Evolutionary conservation across 2,113 vertebrate genomes (phyloP), one percentile per base, ranked within the genome.

Genomic region (Paradisaea rubra): DNA sequence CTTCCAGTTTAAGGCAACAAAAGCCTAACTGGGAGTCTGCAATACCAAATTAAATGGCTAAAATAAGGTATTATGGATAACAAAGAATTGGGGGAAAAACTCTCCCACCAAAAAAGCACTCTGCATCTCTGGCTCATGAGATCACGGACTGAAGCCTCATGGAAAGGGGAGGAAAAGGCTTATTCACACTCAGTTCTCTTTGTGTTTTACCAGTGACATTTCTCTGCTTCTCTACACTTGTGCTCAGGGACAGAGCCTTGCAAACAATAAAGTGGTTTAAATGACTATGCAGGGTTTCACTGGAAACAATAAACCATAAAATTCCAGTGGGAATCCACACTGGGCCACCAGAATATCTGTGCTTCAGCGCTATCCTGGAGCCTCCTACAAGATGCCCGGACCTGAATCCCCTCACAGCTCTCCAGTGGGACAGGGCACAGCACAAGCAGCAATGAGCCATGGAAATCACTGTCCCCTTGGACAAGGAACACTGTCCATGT

Each of bases 391-490:
- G 33, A 65, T 1, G 1, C 10, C 60, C 42, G 37, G 27, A 37
- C 20, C 39, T 35, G n/a, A 27, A 35, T n/a, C 8, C 57, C 41
- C 44, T 9, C 12, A 5, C 2, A 12, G 35, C 35, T 21, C 47
- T 25, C 57, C 41, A 31, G 52, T 11, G 60, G 69, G 60, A 49
- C 15, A 31, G 2, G 8, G 44, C 25, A 57, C 19, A 20, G 50
- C 2, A 13, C 1, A 66, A 80, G 0, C 39, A 72, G 63, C 16
- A 7, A 4, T 7, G 2, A 2, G 28, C 63, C 33, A 19, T 0
- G 0, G 25, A 31, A 35, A 5, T 7, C 10, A 24, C n/a, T 8
- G 22, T 44, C 37, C 45, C 41, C 31, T 14, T 4, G 23, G 27
- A 33, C 10, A 49, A 33, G 52, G 15, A 33, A 16, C 25, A 11